Base-by-base conservation (phyloP, 2,113 vertebrate genomes). In the Platycercus adscitus region DNA sequence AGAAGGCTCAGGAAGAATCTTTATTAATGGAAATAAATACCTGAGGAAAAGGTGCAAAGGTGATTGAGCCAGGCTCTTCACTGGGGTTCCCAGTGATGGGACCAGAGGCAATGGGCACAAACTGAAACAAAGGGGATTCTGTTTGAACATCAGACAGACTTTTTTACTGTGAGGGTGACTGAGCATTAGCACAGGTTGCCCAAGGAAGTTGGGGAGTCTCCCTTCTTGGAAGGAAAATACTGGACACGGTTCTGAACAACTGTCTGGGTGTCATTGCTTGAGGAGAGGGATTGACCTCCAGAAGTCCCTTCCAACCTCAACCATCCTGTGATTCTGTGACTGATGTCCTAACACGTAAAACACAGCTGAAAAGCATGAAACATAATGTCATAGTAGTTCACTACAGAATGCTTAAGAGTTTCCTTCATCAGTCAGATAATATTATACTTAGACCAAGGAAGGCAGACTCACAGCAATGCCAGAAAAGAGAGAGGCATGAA, bases 371-470 rank as follows among this genome's bases (percentile, higher is more conserved):
- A 84, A 16, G 0, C 5, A 11, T 29, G 11, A 88, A 95, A 70
- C 11, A 7, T 70, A 53, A 11, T 7, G 24, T 61, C 56, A 13
- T 29, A 46, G 29, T 18, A 33, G 7, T 41, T 73, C 0, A 0
- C 15, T 50, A 21, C 5, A 76, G 17, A 79, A 91, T 50, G 20
- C 0, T 0, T 46, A n/a, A 49, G 21, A 70, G 35, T 35, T 86
- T 84, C 14, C 35, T 83, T 77, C 37, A 43, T 3, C 3, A 55
- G 8, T 64, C 33, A 71, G 43, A 9, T 31, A 39, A 31, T 26
- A 21, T 19, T 26, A 63, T 41, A 20, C 7, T 29, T n/a, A 80
- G 17, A 53, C 8, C 10, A 52, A 66, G 28, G 33, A 66, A 84
- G 24, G 24, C 46, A 84, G 33, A 52, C 28, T 43, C 12, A 28